A percentile compares a stretch with the other conserved stretches of the same genome.
These are phyloP conservation scores for Lagopus muta DNA, from an alignment of 2,113 vertebrate genomes.

Conservation along the genomic window DNA sequence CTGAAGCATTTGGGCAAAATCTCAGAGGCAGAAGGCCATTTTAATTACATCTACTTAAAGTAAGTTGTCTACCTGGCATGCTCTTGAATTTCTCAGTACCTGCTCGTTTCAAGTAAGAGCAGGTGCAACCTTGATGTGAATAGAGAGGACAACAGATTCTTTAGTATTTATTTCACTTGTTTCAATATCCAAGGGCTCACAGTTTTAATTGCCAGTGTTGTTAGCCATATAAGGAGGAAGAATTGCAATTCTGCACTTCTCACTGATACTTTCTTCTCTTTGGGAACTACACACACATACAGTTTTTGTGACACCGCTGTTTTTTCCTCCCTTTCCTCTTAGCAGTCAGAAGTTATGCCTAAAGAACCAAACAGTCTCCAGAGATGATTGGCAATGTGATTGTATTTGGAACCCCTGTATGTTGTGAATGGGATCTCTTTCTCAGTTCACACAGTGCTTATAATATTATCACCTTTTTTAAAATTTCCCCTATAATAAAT, in stretches of 20 bases:
- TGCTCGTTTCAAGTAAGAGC: background rate
- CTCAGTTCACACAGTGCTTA: background rate
- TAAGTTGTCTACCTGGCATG: conserved; percentile 75
- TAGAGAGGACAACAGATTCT: background rate
- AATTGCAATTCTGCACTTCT: background rate
- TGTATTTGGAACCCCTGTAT: background rate
- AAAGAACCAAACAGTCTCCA: background rate
- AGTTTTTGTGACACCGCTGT: background rate
- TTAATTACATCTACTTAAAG: conserved; percentile 91
- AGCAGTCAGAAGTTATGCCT: background rate
- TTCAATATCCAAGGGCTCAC: background rate
- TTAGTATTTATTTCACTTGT: background rate
- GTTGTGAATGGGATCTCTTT: background rate
- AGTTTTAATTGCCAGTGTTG: background rate
- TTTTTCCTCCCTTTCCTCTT: background rate
- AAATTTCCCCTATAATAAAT: background rate
- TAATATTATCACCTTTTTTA: background rate
- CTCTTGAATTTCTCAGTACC: background rate
- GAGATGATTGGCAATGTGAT: background rate
- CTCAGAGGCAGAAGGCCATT: conserved; percentile 92
- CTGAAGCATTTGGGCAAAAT: conserved; percentile 91
- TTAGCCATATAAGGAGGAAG: background rate
- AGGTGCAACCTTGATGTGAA: background rate
- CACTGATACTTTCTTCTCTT: background rate
- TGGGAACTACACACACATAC: background rate